Evolutionary conservation across 1,140 invertebrate species (phyloP).

Genomic region (Heliconius hewitsoni): DNA sequence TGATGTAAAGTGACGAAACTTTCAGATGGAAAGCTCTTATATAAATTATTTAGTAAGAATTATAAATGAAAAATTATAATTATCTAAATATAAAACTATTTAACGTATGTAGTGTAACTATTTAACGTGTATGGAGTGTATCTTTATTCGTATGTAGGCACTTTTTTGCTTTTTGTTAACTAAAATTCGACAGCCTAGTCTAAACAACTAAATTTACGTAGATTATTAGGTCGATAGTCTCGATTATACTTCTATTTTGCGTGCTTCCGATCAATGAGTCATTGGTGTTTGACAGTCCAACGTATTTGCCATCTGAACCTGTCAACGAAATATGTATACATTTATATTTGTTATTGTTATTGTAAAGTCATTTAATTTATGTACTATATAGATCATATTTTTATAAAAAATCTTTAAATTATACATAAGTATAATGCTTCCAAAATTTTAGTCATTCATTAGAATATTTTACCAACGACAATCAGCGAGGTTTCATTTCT

Average conservation of each 20-base stretch:
- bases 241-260: constrained; percentile 25
- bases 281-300: constrained; percentile 34
- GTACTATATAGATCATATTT: not conserved
- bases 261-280: constrained; percentile 33
- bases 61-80: not conserved
- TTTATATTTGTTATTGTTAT: not conserved
- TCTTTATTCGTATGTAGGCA: too few species aligned
- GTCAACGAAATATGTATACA: not conserved
- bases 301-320: constrained; percentile 37
- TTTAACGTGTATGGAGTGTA: too few species aligned
- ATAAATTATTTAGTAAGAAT: not conserved
- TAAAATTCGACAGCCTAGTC: not conserved
- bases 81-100: not conserved
- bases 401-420: not conserved
- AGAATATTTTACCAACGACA: not conserved
- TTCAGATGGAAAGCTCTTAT: constrained; percentile 22
- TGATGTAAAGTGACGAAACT: constrained; percentile 33
- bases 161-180: too few species aligned
- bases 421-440: not conserved
- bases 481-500: not conserved
- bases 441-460: not conserved
- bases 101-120: not conserved
- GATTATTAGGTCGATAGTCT: not conserved
- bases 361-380: not conserved
- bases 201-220: not conserved